Evolutionary conservation across 2,888 invertebrate genomes (phyloP), one percentile per base, ranked within the genome.

Genomic region (Blera fallax): DNA sequence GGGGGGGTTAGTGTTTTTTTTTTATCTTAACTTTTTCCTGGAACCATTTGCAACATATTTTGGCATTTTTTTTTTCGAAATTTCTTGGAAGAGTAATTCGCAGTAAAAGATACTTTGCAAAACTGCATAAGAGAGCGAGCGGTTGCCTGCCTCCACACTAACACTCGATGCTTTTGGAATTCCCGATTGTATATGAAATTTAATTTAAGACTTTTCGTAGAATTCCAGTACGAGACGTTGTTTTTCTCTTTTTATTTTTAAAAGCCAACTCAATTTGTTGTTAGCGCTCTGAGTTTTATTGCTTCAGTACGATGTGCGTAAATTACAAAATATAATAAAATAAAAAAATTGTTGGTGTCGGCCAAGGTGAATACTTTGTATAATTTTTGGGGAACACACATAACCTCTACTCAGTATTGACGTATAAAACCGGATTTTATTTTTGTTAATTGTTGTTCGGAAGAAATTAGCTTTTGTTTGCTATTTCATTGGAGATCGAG

Each of bases 371-470:
- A 48, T 48, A 24, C 6, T 18, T 50, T 34, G 34, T 34, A 34
- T 34, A 34, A 48, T 21, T 40, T 58, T 74, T 24, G 7, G n/a
- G 37, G 34, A 50, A 72, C 34, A 37, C 37, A 60, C 18, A 58
- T 16, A 27, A 43, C 27, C 43, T 16, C 5, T 43, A 7, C 27
- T 11, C 18, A 52, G n/a, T 54, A 69, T 67, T 76, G 65, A 76
- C 76, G 65, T 76, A 54, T 24, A 69, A 74, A 82, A 82, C 82
- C 77, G 77, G 82, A 83, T 76, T 62, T 32, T 73, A 54, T 65
- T 62, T 58, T 64, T 54, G 58, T 77, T 77, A 52, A 64, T 72
- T 62, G 62, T 64, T 72, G 65, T 43, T 82, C 32, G 24, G 56
- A 74, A 77, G 70, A 80, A 73, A 58, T 72, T 58, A 37, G 43